Conservation (phyloP, 2,888 invertebrate genomes). For the Idaea straminata region DNA sequence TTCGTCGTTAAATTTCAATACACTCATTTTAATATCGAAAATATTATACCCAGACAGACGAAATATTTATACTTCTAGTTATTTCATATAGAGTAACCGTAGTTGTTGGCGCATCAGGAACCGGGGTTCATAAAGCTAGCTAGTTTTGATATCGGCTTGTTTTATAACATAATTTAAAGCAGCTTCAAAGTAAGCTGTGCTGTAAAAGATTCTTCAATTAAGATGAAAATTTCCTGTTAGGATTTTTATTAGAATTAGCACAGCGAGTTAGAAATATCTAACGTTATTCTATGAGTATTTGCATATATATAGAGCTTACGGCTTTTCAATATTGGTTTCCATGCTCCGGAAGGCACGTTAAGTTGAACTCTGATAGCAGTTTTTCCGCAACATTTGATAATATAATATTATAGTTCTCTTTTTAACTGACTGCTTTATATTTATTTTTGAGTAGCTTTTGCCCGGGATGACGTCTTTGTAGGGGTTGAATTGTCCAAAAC, state of each 20-base stretch:
- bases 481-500: too few species aligned
- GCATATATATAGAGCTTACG: neutral
- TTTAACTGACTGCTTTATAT: too few species aligned
- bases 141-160: neutral
- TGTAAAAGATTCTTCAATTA: slow-evolving; percentile 1
- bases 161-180: slow-evolving; percentile 3
- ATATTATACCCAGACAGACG: too few species aligned
- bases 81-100: too few species aligned
- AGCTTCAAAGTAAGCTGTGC: slow-evolving; percentile 1
- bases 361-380: neutral
- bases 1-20: too few species aligned
- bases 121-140: neutral
- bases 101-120: neutral
- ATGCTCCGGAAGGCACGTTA: neutral
- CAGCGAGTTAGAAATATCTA: neutral
- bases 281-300: neutral
- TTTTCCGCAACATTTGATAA: too few species aligned
- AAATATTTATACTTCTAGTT: too few species aligned
- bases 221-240: neutral
- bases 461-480: too few species aligned
- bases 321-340: neutral
- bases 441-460: too few species aligned
- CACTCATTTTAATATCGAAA: too few species aligned
- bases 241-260: neutral
- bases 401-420: too few species aligned